Evolutionary conservation across 1,140 invertebrate genomes (phyloP), one percentile per base, ranked within the genome.

Genomic region (Pentalonia nigronervosa): DNA sequence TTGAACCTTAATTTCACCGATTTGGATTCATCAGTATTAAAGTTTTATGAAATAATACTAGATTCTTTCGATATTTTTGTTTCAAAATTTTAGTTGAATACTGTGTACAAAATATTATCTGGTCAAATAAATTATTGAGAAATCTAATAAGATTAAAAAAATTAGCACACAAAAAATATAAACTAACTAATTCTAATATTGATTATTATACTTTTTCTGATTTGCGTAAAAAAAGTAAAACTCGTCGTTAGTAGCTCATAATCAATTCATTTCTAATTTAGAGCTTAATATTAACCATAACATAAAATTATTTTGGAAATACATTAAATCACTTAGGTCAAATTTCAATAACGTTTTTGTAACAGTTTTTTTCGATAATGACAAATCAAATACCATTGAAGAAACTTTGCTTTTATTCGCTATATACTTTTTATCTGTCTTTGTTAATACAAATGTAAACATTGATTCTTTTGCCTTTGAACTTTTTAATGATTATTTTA

Each of bases 261-360:
- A 81, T n/a, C n/a, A 81, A 81, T 81, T 81, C 67, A 81, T 81
- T 41, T 41, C 41, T 41, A 41, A 41, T 41, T 41, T 41, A 41
- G 41, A 41, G 41, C 41, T 41, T 41, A 41, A 41, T 4, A 41
- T 41, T 41, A 41, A 41, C 4, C 1, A 41, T 4, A 41, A 41
- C 41, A 41, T 81, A 81, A 81, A 81, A 81, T 81, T 8, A 14
- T 81, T 81, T 81, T 81, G 67, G 67, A 81, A 81, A 34, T 81
- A 81, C 67, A 81, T 81, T 81, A 81, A 81, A 81, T 81, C 67
- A 81, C 30, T 81, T 81, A 76, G 67, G 17, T 81, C 67, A 81
- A 81, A 81, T 81, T 81, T n/a, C 1, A 81, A 81, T 81, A 81
- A n/a, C 11, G 36, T 81, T 81, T 11, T n/a, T 81, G 67, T 7